Evolutionary conservation across 2,888 invertebrate species (phyloP).

Genomic region (Drosophila mercatorum): DNA sequence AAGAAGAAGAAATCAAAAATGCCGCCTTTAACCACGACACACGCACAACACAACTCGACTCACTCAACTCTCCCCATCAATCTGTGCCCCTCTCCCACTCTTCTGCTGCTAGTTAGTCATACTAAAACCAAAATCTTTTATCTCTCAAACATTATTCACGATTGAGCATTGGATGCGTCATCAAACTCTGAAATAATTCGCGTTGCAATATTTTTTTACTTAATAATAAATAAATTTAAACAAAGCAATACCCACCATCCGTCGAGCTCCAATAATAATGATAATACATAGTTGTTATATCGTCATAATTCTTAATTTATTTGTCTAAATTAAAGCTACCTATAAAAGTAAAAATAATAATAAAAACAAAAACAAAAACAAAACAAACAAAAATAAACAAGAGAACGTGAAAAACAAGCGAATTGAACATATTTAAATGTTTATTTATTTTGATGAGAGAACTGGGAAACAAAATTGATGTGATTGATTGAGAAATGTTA

Average conservation of each 20-base stretch:
- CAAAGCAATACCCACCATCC: slow-evolving; percentile 3
- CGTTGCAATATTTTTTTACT: slow-evolving; percentile 16
- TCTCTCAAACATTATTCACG: slow-evolving; percentile 23
- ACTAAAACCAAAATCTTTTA: slow-evolving; percentile 37
- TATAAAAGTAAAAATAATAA: slow-evolving; percentile 71
- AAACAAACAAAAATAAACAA: not conserved
- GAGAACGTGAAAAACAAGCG: slow-evolving; percentile 2
- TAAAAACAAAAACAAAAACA: slow-evolving; percentile 18
- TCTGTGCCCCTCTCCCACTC: not conserved
- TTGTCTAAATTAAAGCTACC: slow-evolving; percentile 77
- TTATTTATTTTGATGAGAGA: not conserved
- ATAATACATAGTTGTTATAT: slow-evolving; percentile 76
- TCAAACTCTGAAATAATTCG: slow-evolving; percentile 29
- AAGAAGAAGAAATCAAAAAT: not conserved
- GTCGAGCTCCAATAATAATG: slow-evolving; percentile 65
- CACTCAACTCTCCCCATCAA: slow-evolving; percentile 13
- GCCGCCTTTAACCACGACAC: slow-evolving; percentile 35
- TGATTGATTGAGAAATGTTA: not conserved
- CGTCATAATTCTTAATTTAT: slow-evolving; percentile 75
- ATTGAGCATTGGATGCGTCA: slow-evolving; percentile 40
- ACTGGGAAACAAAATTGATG: not conserved
- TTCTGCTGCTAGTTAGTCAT: slow-evolving; percentile 45
- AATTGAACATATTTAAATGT: not conserved
- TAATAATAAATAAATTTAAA: not conserved
- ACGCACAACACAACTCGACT: slow-evolving; percentile 20